A percentile compares a stretch with the other conserved stretches of the same genome.
Evolutionary conservation across 2,113 vertebrate species (phyloP).

Genomic region (Paraplagusia blochii): DNA sequence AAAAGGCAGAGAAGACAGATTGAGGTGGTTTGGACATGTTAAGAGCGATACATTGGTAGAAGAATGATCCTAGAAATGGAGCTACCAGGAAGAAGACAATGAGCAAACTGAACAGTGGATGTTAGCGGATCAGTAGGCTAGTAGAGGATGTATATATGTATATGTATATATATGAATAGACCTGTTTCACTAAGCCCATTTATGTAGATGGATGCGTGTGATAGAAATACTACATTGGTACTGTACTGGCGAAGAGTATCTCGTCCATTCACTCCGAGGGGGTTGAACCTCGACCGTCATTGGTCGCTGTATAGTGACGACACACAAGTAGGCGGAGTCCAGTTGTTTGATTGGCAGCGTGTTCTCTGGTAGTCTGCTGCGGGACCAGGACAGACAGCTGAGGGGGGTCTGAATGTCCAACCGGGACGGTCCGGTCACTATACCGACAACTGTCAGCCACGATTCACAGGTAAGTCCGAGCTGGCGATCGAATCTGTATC

Average conservation of each 20-base stretch:
- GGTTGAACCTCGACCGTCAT: constrained; percentile 28
- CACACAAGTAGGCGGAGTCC: constrained; percentile 31
- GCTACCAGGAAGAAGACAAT: too few relatives aligned
- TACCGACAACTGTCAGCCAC: constrained; percentile 30
- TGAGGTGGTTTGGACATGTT: too few relatives aligned
- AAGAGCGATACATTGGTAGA: too few relatives aligned
- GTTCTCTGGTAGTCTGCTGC: constrained; percentile 63
- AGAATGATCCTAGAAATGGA: too few relatives aligned
- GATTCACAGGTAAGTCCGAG: constrained; percentile 54
- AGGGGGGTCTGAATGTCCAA: constrained; percentile 62
- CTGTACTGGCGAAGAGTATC: constrained; percentile 1
- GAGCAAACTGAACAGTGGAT: too few relatives aligned
- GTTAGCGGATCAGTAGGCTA: too few relatives aligned
- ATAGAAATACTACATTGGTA: constrained; percentile 11
- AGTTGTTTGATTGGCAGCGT: constrained; percentile 62
- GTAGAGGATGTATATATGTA: too few relatives aligned
- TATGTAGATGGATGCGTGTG: constrained; percentile 42
- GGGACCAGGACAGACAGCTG: constrained; percentile 69
- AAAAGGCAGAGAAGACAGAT: too few relatives aligned
- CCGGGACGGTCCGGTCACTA: constrained; percentile 53
- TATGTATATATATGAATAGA: too few relatives aligned
- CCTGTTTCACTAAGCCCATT: not conserved
- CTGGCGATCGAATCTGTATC: not conserved
- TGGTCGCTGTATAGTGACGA: constrained; percentile 35
- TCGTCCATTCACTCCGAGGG: not conserved